phyloP scores from a whole-genome alignment of 2,113 vertebrate species.

The Puffinus mauretanicus region DNA sequence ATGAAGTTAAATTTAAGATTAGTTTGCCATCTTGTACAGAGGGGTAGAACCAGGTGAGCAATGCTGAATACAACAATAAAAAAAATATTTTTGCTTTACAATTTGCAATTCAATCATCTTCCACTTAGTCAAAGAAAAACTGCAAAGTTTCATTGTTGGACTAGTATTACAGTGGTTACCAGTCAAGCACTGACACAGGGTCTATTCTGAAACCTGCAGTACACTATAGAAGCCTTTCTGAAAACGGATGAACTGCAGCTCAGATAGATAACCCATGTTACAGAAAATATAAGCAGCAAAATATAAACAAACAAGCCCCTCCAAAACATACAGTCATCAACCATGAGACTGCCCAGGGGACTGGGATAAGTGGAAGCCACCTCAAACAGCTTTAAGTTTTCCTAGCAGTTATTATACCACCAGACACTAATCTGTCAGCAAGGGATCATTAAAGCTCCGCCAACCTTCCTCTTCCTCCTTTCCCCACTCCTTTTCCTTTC shows the following conservation, averaged over 20 bases:
- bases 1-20: not conserved
- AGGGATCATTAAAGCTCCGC: not conserved
- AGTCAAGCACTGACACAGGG: not conserved
- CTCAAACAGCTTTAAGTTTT: not conserved
- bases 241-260: not conserved
- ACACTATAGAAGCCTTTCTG: not conserved
- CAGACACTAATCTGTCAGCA: not conserved
- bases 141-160: not conserved
- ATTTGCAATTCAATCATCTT: not conserved
- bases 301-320: not conserved
- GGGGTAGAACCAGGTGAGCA: not conserved
- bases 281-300: not conserved
- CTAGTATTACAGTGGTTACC: not conserved
- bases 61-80: not conserved
- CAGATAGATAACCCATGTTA: fast-evolving
- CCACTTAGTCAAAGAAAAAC: not conserved
- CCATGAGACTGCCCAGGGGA: not conserved
- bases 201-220: not conserved
- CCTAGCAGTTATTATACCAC: not conserved
- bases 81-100: not conserved
- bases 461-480: not conserved
- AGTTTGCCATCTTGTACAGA: not conserved
- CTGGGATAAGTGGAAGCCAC: not conserved
- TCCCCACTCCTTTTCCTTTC: not conserved
- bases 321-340: not conserved